phyloP scores from a whole-genome alignment of 1,140 invertebrate genomes.

The Psix sp. region DNA sequence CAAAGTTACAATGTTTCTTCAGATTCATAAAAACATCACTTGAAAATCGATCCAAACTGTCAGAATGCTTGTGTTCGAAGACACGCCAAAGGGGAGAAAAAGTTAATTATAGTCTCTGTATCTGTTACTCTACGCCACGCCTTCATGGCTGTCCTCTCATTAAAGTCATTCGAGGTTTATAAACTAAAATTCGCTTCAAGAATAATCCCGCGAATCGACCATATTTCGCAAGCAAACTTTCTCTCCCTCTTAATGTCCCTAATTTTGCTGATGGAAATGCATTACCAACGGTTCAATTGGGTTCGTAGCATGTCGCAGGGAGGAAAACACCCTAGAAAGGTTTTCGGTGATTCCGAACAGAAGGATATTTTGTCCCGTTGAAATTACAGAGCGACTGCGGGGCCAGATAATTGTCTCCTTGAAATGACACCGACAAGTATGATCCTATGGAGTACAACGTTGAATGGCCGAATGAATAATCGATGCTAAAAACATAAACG shows the following conservation, averaged over 20 bases:
- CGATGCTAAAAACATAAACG: slow-evolving; percentile 41
- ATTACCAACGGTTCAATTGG: slow-evolving; percentile 5
- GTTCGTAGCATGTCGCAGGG: slow-evolving; percentile 11
- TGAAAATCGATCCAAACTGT: too few species aligned
- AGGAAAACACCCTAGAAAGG: not conserved
- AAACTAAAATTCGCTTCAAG: slow-evolving; percentile 33
- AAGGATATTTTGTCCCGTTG: slow-evolving; percentile 16
- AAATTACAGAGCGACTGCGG: slow-evolving; percentile 2
- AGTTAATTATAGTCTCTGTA: slow-evolving; percentile 20
- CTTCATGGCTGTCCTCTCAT: slow-evolving; percentile 3
- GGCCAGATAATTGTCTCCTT: slow-evolving; percentile 3
- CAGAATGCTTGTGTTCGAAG: too few species aligned
- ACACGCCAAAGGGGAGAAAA: slow-evolving; percentile 7
- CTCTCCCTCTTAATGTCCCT: slow-evolving; percentile 12
- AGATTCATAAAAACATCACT: too few species aligned
- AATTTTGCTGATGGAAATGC: slow-evolving; percentile 18
- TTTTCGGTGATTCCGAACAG: slow-evolving; percentile 1
- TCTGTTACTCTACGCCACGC: slow-evolving; percentile 6
- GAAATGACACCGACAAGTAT: slow-evolving; percentile 15
- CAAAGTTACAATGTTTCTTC: too few species aligned
- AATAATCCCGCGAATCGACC: slow-evolving; percentile 2
- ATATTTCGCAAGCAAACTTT: slow-evolving; percentile 8
- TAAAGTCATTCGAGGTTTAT: slow-evolving; percentile 14
- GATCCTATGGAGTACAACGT: slow-evolving; percentile 8
- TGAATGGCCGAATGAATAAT: slow-evolving; percentile 38